phyloP scores from a whole-genome alignment of 2,888 invertebrate species.

The Cinara cedri region DNA sequence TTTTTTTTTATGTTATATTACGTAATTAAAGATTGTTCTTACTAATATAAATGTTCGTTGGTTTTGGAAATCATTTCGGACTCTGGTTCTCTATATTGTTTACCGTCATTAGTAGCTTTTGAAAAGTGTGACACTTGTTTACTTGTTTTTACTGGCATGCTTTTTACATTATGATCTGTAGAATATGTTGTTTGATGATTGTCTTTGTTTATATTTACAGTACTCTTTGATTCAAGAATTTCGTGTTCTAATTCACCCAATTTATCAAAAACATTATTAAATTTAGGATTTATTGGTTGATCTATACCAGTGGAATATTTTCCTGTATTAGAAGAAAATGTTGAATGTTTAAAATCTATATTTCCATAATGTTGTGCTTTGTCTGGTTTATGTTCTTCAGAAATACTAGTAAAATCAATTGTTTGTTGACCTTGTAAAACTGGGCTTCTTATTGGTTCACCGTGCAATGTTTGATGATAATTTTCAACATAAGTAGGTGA shows the following conservation, averaged over 20 bases:
- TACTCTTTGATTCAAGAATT: constrained; percentile 26
- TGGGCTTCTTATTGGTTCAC: background rate
- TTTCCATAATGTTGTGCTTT: constrained; percentile 20
- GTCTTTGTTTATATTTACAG: constrained; percentile 28
- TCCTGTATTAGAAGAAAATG: background rate
- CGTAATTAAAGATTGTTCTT: too few species aligned
- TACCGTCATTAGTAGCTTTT: constrained; percentile 22
- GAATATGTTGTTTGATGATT: constrained; percentile 41
- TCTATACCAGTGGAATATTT: constrained; percentile 7
- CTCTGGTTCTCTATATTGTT: constrained; percentile 45
- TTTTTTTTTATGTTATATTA: background rate
- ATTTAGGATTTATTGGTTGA: constrained; percentile 11
- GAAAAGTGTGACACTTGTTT: constrained; percentile 28
- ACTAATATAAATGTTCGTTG: constrained; percentile 14
- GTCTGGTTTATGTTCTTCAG: constrained; percentile 12
- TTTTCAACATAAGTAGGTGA: background rate
- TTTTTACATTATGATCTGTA: constrained; percentile 40
- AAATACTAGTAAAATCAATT: constrained; percentile 17
- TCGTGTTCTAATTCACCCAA: constrained; percentile 40
- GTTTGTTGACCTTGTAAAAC: constrained; percentile 20
- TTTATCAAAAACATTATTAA: constrained; percentile 34
- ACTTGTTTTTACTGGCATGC: constrained; percentile 35
- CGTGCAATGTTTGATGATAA: background rate
- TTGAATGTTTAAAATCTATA: constrained; percentile 4
- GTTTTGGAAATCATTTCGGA: constrained; percentile 56